Percentiles rank a stretch among this genome's conserved stretches.
Conservation (phyloP, 1,140 invertebrate species). For the Megalonaias nervosa region DNA sequence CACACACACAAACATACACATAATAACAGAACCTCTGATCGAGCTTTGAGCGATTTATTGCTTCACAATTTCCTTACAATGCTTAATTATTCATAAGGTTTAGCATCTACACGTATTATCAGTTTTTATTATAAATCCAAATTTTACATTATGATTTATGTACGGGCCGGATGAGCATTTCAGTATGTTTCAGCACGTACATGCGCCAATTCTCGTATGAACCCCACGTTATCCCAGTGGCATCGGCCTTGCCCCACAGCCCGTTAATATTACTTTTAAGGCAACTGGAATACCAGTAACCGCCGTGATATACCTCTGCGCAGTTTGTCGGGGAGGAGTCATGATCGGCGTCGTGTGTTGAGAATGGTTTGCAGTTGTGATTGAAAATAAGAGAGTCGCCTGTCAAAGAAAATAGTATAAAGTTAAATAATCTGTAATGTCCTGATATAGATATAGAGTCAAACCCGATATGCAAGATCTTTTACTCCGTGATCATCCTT, state of each 20-base stretch:
- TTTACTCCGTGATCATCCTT: too few species aligned
- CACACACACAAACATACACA: too few species aligned
- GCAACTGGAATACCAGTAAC: conserved; percentile 32
- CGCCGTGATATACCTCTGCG: conserved; percentile 20
- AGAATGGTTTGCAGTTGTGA: conserved; percentile 24
- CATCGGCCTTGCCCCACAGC: conserved; percentile 20
- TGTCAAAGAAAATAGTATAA: neutral
- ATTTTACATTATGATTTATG: too few species aligned
- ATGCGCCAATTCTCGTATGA: conserved; percentile 25
- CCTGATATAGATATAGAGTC: too few species aligned
- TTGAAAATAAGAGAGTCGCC: conserved; percentile 20
- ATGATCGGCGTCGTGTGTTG: conserved; percentile 21
- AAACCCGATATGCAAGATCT: too few species aligned
- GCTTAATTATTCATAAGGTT: neutral
- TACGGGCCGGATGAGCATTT: conserved; percentile 18
- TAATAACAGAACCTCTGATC: too few species aligned
- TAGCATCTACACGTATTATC: too few species aligned
- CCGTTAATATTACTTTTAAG: conserved; percentile 30
- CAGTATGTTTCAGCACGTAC: conserved; percentile 17
- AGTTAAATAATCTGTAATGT: too few species aligned
- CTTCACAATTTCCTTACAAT: too few species aligned
- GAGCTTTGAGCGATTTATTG: too few species aligned
- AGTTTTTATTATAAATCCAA: too few species aligned
- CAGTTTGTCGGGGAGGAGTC: conserved; percentile 17
- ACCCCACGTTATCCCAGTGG: conserved; percentile 22